Conservation (phyloP, 1,140 invertebrate genomes). For the Drosophila nikananu region DNA sequence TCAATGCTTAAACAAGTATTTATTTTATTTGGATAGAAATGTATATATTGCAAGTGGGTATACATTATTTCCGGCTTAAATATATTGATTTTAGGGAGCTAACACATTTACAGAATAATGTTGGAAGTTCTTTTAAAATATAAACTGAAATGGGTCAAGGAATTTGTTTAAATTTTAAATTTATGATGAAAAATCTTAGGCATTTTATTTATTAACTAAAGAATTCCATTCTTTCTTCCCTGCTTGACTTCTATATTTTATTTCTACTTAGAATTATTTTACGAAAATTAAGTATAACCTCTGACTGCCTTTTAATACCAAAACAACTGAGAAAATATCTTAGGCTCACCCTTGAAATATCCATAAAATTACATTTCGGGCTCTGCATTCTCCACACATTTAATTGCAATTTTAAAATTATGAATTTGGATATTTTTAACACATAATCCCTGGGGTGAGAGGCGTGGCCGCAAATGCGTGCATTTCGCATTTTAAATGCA, state of each 20-base stretch:
- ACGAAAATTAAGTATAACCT: background rate
- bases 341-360: no score
- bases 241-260: background rate
- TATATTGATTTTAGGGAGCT: background rate
- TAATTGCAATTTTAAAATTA: slow-evolving; percentile 48
- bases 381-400: slow-evolving; percentile 6
- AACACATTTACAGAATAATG: background rate
- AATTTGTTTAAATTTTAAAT: background rate
- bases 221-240: background rate
- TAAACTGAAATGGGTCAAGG: rapidly evolving
- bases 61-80: background rate
- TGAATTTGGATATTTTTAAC: slow-evolving; percentile 39
- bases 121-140: background rate
- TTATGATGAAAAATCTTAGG: background rate
- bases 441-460: slow-evolving; percentile 24
- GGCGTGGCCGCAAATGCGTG: slow-evolving; percentile 39
- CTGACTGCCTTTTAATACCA: background rate
- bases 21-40: background rate
- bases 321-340: background rate
- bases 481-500: slow-evolving; percentile 68
- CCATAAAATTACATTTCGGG: background rate
- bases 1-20: background rate
- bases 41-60: background rate
- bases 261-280: no score
- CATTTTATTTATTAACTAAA: no score